These are phyloP conservation scores for Eupithecia inturbata DNA, from an alignment of 2,888 invertebrate genomes.

Conservation along the genomic window DNA sequence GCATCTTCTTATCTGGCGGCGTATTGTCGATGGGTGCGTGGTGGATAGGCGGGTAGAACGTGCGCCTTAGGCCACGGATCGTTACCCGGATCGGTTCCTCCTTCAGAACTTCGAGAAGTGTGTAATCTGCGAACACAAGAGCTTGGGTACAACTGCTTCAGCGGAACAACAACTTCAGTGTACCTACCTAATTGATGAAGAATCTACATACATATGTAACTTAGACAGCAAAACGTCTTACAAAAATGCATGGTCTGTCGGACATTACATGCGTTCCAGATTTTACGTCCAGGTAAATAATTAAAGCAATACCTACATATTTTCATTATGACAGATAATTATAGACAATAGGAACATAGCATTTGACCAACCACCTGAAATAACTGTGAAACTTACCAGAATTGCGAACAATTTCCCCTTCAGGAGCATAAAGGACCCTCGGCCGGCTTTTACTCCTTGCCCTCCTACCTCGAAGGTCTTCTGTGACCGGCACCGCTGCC, in stretches of 20 bases:
- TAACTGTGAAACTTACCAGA: constrained; percentile 79
- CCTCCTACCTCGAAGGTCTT: constrained; percentile 75
- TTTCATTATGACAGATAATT: background rate
- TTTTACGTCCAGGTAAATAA: no score
- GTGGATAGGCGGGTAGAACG: constrained; percentile 94
- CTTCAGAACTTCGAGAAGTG: constrained; percentile 92
- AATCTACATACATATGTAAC: background rate
- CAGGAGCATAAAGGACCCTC: constrained; percentile 92
- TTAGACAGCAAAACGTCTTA: background rate
- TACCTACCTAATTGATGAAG: background rate
- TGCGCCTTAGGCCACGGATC: constrained; percentile 91
- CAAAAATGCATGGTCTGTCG: background rate
- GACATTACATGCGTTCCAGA: background rate
- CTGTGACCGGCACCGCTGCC: constrained; percentile 71
- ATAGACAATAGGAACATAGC: background rate
- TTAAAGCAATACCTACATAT: no score
- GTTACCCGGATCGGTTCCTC: constrained; percentile 94
- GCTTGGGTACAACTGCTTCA: background rate
- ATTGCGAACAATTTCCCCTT: constrained; percentile 91
- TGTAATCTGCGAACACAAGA: constrained; percentile 85
- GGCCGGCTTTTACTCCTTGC: constrained; percentile 94
- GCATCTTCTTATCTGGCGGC: constrained; percentile 94
- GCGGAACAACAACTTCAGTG: background rate
- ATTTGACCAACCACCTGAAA: background rate
- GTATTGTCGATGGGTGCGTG: constrained; percentile 93